Evolutionary conservation across 1,140 invertebrate species (phyloP).

Genomic region (Caenorhabditis elegans): WBcel235 BX284602.5:4610001-4610500

Average conservation of each 20-base stretch:
- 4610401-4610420: constrained; percentile 55
- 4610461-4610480: constrained; percentile 40
- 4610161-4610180: constrained; percentile 68
- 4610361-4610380: constrained; percentile 57
- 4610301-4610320: constrained; percentile 69
- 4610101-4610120: constrained; percentile 68
- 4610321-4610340: constrained; percentile 69
- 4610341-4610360: constrained; percentile 54
- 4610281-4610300: constrained; percentile 69
- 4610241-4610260: constrained; percentile 69
- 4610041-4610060: constrained; percentile 66
- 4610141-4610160: constrained; percentile 70
- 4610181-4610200: constrained; percentile 67
- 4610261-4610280: constrained; percentile 70
- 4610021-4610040: too few relatives aligned
- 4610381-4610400: constrained; percentile 63
- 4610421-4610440: constrained; percentile 71
- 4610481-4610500: too few relatives aligned
- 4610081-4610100: constrained; percentile 68
- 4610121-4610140: constrained; percentile 69
- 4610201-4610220: constrained; percentile 62
- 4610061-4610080: constrained; percentile 64
- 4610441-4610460: constrained; percentile 75
- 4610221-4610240: constrained; percentile 67
- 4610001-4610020: too few relatives aligned